These are phyloP conservation scores for Lycorma delicatula DNA, from an alignment of 1,140 invertebrate genomes.

Conservation along the genomic window DNA sequence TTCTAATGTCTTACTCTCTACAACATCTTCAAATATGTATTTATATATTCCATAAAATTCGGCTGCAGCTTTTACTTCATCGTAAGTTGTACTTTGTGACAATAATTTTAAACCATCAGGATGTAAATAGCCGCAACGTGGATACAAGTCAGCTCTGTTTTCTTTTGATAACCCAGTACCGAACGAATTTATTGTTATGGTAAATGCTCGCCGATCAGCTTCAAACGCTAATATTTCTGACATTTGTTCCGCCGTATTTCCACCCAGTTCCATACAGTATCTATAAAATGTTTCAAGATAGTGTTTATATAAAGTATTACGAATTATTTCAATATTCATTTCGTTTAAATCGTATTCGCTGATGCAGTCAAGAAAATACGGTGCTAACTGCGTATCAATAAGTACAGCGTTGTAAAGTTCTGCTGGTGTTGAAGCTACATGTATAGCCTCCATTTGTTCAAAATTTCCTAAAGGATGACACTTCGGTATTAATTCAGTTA, in stretches of 20 bases:
- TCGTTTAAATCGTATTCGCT: slow-evolving; percentile 99
- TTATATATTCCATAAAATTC: slow-evolving; percentile 69
- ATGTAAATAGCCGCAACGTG: slow-evolving; percentile 90
- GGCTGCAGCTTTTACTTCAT: slow-evolving; percentile 96
- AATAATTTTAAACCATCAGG: slow-evolving; percentile 92
- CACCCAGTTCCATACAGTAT: slow-evolving; percentile 92
- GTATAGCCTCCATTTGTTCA: slow-evolving; percentile 99
- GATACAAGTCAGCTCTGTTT: slow-evolving; percentile 94
- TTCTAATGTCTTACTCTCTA: slow-evolving; percentile 95
- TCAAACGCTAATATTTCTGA: slow-evolving; percentile 99
- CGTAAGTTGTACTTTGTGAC: slow-evolving; percentile 94
- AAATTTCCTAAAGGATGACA: slow-evolving; percentile 98
- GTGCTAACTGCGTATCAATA: slow-evolving; percentile 95
- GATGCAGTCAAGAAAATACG: slow-evolving; percentile 99
- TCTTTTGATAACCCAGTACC: slow-evolving; percentile 98
- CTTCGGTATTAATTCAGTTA: slow-evolving; percentile 95
- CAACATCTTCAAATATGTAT: neutral
- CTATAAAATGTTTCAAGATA: slow-evolving; percentile 85
- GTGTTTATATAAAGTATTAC: slow-evolving; percentile 97
- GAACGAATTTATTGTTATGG: slow-evolving; percentile 99
- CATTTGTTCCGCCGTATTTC: slow-evolving; percentile 96
- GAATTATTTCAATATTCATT: slow-evolving; percentile 99
- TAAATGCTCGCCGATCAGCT: slow-evolving; percentile 96
- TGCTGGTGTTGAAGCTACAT: slow-evolving; percentile 95
- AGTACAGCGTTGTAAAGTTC: slow-evolving; percentile 98